Evolutionary conservation across 2,113 vertebrate genomes (phyloP), one percentile per base, ranked within the genome.

Genomic region (Rhea americana): DNA sequence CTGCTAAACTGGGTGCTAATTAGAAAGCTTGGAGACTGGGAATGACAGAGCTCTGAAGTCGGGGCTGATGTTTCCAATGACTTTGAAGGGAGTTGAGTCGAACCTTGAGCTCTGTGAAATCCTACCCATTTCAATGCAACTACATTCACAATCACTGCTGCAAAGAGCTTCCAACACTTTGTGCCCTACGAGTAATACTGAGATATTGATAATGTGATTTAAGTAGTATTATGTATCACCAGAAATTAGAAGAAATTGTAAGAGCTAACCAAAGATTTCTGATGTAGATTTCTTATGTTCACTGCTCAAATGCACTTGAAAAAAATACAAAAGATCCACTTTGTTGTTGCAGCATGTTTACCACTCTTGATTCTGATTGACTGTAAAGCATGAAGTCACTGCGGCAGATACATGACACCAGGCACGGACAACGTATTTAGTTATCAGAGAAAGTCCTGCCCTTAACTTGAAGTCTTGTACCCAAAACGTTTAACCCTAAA

Each of bases 221-320:
- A 11, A 11, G 18, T 3, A n/a, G 14, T 8, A 13, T 4, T 10
- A 18, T 10, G 7, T 9, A 41, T 35, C 35, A 11, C 9, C 55
- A 75, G 48, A 88, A 94, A 80, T 2, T 4, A 8, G 7, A n/a
- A 74, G 47, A 70, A 81, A 43, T 6, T 2, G 8, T 13, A 14
- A 78, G 92, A 61, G 70, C n/a, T 17, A 55, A 37, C 5, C 5
- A 37, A 43, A 13, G 6, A 39, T 47, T 94, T 59, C 7, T 50
- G 22, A 21, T 0, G n/a, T 19, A 66, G 24, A 35, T 35, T 35
- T 35, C 35, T 35, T 35, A 35, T 35, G 3, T 15, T 26, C 67
- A 2, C 4, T 1, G 0, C 30, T 75, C 4, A 12, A 7, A 68
- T 15, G 3, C 1, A 0, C 7, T 20, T 68, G 8, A 50, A 39